These are phyloP conservation scores for Xanthorhoe spadicearia DNA, from an alignment of 2,888 invertebrate genomes.

Conservation along the genomic window DNA sequence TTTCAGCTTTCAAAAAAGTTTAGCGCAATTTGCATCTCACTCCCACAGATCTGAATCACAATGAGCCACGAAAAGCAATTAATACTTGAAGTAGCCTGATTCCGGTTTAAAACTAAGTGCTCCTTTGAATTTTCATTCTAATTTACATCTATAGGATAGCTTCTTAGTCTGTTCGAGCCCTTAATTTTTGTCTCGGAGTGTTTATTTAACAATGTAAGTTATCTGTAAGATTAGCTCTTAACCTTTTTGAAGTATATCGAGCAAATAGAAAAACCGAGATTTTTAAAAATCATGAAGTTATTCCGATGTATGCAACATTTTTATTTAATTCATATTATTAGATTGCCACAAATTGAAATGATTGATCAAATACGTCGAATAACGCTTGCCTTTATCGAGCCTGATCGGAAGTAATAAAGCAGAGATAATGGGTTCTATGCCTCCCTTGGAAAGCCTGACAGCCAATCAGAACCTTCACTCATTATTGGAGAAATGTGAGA, in stretches of 20 bases:
- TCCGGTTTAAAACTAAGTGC: slow-evolving; percentile 80
- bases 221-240: background rate
- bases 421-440: background rate
- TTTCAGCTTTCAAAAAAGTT: slow-evolving; percentile 58
- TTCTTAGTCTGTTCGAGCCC: slow-evolving; percentile 44
- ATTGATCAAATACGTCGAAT: background rate
- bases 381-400: background rate
- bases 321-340: too few relatives aligned
- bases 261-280: too few relatives aligned
- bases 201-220: background rate
- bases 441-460: background rate
- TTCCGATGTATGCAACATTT: too few relatives aligned
- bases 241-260: too few relatives aligned
- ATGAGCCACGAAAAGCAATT: slow-evolving; percentile 83
- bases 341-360: background rate
- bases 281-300: too few relatives aligned
- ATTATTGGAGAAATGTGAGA: background rate
- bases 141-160: slow-evolving; percentile 64
- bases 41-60: slow-evolving; percentile 79
- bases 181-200: slow-evolving; percentile 4
- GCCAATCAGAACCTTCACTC: background rate
- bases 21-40: slow-evolving; percentile 80
- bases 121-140: slow-evolving; percentile 79
- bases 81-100: slow-evolving; percentile 81
- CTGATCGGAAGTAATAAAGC: background rate